Base-by-base conservation (phyloP, 2,888 invertebrate species). In the Chrysolina haemoptera region DNA sequence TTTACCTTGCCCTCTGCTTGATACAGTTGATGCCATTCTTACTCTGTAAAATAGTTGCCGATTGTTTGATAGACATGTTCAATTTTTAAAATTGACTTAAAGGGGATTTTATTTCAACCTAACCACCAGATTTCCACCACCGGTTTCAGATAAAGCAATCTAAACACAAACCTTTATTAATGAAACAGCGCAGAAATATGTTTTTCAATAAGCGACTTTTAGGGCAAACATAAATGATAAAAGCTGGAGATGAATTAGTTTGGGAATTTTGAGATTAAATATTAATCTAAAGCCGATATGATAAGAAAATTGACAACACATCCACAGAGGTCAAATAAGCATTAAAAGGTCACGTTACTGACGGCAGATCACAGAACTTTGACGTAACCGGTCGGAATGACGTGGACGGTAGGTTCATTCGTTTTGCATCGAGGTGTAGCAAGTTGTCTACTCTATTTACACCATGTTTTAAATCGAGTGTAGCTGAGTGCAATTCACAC, bases 1-100 rank as follows among this genome's bases (percentile, higher is more conserved):
- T 73, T 81, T 81, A 84, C 84, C 76, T 83, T 35, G 83, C 79
- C 66, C 83, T 79, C 72, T 82, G 81, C 64, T 76, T 75, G 63
- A 82, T 70, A 50, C 67, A 79, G 66, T 77, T 80, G 53, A 81
- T 55, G 14, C 81, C 82, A 80, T 83, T 81, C 73, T 80, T 82
- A 66, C 65, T 77, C 62, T 81, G 79, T n/a, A 84, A 70, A 59
- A 84, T 66, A 20, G 70, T 72, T 12, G 78, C 78, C 5, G 81
- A 75, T 73, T 82, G 79, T 73, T 80, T 84, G 9, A 83, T 63
- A 71, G 84, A 80, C 84, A 84, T 84, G 22, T 53, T 73, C 16
- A 43, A 46, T 43, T 20, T 46, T 20, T 6, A 35, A 35, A 6
- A 8, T 6, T 35, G 35, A 6, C 8, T 8, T 8, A 35, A 35